phyloP scores from a whole-genome alignment of 2,797 vertebrate species.

The Nasua narica region DNA sequence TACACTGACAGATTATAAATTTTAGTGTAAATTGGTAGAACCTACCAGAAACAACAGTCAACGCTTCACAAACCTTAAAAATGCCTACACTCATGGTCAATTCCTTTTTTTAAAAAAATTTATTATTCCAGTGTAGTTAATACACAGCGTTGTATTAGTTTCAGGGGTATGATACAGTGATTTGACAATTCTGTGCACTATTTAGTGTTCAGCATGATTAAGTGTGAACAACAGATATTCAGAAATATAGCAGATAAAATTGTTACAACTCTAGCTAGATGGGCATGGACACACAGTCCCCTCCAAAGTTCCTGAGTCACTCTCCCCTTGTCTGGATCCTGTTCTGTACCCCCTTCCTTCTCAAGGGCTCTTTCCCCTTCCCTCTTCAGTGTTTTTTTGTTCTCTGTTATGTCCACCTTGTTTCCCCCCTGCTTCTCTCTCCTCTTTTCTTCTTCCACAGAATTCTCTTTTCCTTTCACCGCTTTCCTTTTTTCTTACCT shows the following conservation, averaged over 20 bases:
- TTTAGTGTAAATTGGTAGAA: background rate
- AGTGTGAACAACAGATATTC: background rate
- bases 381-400: background rate
- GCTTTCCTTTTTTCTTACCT: background rate
- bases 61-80: background rate
- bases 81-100: background rate
- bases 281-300: fast-evolving
- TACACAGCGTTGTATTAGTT: background rate
- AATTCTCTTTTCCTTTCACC: background rate
- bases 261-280: background rate
- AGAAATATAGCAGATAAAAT: background rate
- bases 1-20: background rate
- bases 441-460: background rate
- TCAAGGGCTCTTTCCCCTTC: background rate
- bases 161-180: background rate
- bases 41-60: background rate
- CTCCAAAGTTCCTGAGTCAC: background rate
- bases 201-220: background rate
- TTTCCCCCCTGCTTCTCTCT: background rate
- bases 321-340: background rate
- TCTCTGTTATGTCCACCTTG: background rate
- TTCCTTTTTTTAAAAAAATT: background rate
- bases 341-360: background rate
- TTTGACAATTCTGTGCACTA: background rate
- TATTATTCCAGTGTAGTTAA: background rate